Evolutionary conservation across 2,888 invertebrate genomes (phyloP), one percentile per base, ranked within the genome.

Genomic region (Dermolepida albohirtum): DNA sequence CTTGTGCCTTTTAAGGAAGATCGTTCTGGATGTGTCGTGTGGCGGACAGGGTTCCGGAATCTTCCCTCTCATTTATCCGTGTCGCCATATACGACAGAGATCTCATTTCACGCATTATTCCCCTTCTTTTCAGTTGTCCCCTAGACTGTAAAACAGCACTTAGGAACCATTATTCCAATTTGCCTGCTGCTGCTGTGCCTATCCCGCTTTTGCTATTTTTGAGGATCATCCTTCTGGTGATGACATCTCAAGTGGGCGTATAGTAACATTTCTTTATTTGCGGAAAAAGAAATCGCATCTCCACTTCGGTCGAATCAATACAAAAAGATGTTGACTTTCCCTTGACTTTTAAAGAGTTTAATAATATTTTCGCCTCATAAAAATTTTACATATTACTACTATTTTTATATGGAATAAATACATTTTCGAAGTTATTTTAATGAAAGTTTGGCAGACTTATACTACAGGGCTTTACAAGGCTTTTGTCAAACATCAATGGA

Each of bases 81-180:
- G 49, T 39, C 47, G 49, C 59, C 47, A 47, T 62, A 62, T 62
- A 47, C 59, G 59, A 47, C 14, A 62, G 47, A 62, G 59, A 62
- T 47, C 59, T 62, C 59, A 62, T 62, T 62, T 62, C 59, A 62
- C 59, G 59, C 59, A 62, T 62, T 62, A 62, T 62, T 62, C 59
- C 59, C 59, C 47, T 62, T 62, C 59, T 62, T 62, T 62, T 62
- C 59, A 47, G 59, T 55, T 55, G 41, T 47, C 59, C 59, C 59
- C 39, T 62, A 62, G 47, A 62, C 67, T 72, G 67, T 68, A 70
- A 66, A 71, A 62, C 71, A 70, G 72, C 72, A 72, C 72, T 70
- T 70, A 67, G 70, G 66, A 70, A 70, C 70, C 72, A 70, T 72
- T 72, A 72, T 72, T 70, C 67, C 68, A 68, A 72, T 72, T 72